Conservation (phyloP, 92 coral and sea anemone species). For the Bergia sp. region DNA sequence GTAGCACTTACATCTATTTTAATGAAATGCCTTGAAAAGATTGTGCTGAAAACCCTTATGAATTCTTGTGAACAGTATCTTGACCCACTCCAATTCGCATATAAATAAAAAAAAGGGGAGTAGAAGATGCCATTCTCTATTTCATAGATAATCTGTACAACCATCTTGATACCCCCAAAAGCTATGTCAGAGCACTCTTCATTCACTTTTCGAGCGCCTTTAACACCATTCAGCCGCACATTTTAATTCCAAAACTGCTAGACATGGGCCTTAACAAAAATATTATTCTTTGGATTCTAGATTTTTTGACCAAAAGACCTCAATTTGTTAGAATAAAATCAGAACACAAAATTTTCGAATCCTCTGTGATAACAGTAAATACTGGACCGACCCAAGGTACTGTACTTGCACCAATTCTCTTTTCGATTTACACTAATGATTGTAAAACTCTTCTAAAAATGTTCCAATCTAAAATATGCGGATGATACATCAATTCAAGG, state of each 20-base stretch:
- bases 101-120: not conserved
- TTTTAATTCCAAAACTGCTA: not conserved
- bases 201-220: conserved; percentile 4
- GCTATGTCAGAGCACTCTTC: not conserved
- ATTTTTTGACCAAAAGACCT: conserved; percentile 1
- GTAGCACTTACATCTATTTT: conserved; percentile 22
- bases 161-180: conserved; percentile 22
- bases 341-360: not conserved
- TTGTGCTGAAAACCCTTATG: not conserved
- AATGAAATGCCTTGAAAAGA: not conserved
- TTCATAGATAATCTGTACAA: not conserved
- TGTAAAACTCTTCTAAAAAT: too few relatives aligned
- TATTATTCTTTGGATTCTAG: not conserved
- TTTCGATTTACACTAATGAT: too few relatives aligned
- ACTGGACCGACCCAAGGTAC: too few relatives aligned
- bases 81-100: conserved; percentile 25
- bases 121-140: conserved; percentile 28
- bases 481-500: too few relatives aligned
- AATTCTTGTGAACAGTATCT: not conserved
- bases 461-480: too few relatives aligned
- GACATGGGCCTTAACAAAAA: not conserved
- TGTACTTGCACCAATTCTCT: too few relatives aligned
- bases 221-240: too few relatives aligned
- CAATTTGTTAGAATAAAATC: conserved; percentile 9
- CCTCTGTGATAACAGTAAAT: too few relatives aligned